These are phyloP conservation scores for Philypnodon macrostomus DNA, from an alignment of 2,797 vertebrate species.

Conservation along the genomic window DNA sequence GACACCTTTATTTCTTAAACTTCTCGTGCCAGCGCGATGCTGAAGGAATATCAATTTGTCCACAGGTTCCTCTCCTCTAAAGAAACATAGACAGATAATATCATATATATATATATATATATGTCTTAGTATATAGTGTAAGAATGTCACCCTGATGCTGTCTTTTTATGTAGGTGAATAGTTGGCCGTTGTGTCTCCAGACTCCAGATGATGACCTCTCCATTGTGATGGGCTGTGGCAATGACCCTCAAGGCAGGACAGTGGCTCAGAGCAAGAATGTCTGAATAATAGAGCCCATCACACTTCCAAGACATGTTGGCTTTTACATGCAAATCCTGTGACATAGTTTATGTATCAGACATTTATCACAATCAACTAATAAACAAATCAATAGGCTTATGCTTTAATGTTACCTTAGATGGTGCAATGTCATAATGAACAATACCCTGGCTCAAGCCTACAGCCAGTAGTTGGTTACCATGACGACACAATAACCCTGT, in stretches of 20 bases:
- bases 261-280: slow-evolving; percentile 48
- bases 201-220: slow-evolving; percentile 58
- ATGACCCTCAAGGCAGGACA: slow-evolving; percentile 47
- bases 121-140: too few relatives aligned
- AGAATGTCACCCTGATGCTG: slow-evolving; percentile 31
- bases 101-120: background rate
- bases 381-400: background rate
- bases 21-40: slow-evolving; percentile 31
- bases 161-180: slow-evolving; percentile 33
- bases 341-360: background rate
- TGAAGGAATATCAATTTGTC: slow-evolving; percentile 64
- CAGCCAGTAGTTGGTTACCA: slow-evolving; percentile 62
- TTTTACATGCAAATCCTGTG: slow-evolving; percentile 49
- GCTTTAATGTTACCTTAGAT: slow-evolving; percentile 45
- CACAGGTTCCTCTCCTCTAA: slow-evolving; percentile 33
- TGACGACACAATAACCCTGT: slow-evolving; percentile 64
- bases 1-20: slow-evolving; percentile 38
- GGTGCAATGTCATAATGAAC: slow-evolving; percentile 60
- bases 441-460: slow-evolving; percentile 70
- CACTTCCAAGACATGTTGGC: slow-evolving; percentile 58
- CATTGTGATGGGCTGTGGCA: slow-evolving; percentile 50
- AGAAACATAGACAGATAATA: background rate
- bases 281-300: slow-evolving; percentile 33
- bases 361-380: background rate
- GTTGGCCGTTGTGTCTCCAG: slow-evolving; percentile 46